Evolutionary conservation across 2,113 vertebrate genomes (phyloP).

Genomic region (Xyrauchen texanus): DNA sequence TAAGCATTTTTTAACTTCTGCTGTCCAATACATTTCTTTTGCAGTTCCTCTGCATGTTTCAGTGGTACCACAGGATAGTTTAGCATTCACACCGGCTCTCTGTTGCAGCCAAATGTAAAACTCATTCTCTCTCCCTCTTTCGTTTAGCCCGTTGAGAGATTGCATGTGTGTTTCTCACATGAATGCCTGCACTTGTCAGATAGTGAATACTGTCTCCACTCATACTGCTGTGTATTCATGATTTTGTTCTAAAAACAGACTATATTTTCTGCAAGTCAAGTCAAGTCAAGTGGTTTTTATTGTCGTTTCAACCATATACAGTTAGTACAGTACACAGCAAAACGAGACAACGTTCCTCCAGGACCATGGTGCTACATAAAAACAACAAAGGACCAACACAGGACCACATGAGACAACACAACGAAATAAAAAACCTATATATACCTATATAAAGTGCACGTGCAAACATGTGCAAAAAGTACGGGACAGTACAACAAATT

Average conservation of each 20-base stretch:
- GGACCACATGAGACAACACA: no score
- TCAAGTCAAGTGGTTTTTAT: no score
- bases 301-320: no score
- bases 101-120: slow-evolving; percentile 20
- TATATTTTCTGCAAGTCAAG: neutral
- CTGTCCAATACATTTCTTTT: neutral
- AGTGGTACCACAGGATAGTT: slow-evolving; percentile 1
- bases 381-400: no score
- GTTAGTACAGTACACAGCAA: no score
- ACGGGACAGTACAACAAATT: no score
- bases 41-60: neutral
- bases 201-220: slow-evolving; percentile 23
- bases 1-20: neutral
- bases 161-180: slow-evolving; percentile 29
- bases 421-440: no score
- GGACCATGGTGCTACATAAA: no score
- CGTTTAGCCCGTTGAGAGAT: slow-evolving; percentile 26
- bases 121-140: slow-evolving; percentile 4
- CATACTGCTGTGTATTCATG: slow-evolving; percentile 39
- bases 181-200: slow-evolving; percentile 30
- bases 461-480: no score
- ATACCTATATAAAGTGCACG: no score
- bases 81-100: slow-evolving; percentile 33
- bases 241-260: neutral
- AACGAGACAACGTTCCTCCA: no score